Base-by-base conservation (phyloP, 2,113 vertebrate genomes). In the Pomatostomus ruficeps region DNA sequence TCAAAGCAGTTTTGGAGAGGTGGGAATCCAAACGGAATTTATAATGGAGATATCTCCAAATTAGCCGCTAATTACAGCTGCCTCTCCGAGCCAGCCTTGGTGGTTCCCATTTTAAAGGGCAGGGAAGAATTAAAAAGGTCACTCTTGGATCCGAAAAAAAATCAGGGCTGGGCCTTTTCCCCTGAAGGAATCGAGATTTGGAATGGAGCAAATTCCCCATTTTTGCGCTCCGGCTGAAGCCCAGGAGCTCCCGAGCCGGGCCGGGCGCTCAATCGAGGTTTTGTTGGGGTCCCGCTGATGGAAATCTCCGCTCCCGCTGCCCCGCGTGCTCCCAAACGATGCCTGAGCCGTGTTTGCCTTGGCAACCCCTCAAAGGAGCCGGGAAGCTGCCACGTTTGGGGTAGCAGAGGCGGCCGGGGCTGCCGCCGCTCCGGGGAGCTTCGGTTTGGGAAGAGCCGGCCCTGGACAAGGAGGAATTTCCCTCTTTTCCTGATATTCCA, bases 311-410 rank as follows among this genome's bases (percentile, higher is more conserved):
- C 96, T 96, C 97, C 97, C 96, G 38, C 96, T 68, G 96, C 97
- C 94, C 91, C 40, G 85, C 97, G 96, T 89, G 95, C 94, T 66
- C 81, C 48, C 74, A 88, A 73, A 63, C 20, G 94, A 94, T 95
- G 89, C 98, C 97, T 96, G 96, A 91, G 95, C 91, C 46, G 36
- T 98, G 96, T 98, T 99, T 98, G 96, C 97, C 85, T 98, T 99
- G 98, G 98, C 98, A 93, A 65, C 16, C 66, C 97, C 97, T 98
- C 98, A 98, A 98, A 98, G 98, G 85, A 8, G 15, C 5, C 0
- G 43, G 43, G 93, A 95, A 97, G 19, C 68, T 71, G 90, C 74
- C 38, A 80, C 86, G 58, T 94, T 95, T 95, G 93, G 96, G 95
- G 83, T 80, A 95, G 38, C 65, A 81, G 67, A 66, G 52, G 88